These are phyloP conservation scores for Embiotoca jacksoni DNA, from an alignment of 2,113 vertebrate genomes.

Conservation along the genomic window DNA sequence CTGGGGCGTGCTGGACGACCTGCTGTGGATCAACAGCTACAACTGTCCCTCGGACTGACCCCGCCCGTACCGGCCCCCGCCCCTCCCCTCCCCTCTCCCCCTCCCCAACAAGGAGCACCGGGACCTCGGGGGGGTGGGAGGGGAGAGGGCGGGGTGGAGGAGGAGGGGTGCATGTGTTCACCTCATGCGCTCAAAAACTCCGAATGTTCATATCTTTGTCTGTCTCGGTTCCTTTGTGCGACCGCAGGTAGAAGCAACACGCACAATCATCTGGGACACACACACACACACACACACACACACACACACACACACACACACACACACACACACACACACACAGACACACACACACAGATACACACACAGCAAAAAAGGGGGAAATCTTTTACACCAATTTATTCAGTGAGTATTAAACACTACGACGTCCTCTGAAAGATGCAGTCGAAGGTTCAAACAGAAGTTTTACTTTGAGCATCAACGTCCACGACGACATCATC, in stretches of 20 bases:
- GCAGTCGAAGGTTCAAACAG: not conserved
- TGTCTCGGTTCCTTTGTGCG: conserved; percentile 58
- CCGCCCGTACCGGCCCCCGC: conserved; percentile 10
- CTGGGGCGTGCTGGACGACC: conserved; percentile 92
- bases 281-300: conserved; percentile 29
- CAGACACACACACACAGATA: no score
- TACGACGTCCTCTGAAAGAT: conserved; percentile 28
- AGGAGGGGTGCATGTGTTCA: conserved; percentile 60
- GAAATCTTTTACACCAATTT: no score
- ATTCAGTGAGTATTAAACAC: conserved; percentile 12
- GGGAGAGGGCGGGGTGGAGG: not conserved
- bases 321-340: conserved; percentile 6
- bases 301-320: conserved; percentile 26
- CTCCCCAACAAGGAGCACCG: not conserved
- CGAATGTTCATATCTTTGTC: conserved; percentile 79
- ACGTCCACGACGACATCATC: no score
- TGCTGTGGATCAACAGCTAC: conserved; percentile 90
- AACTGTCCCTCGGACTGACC: conserved; percentile 88
- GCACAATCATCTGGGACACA: conserved; percentile 49
- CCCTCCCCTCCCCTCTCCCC: conserved; percentile 9
- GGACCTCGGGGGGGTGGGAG: conserved; percentile 13
- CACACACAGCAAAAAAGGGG: no score
- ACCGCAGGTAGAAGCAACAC: conserved; percentile 44
- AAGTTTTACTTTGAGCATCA: conserved; percentile 45
- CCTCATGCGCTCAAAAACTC: conserved; percentile 54